Evolutionary conservation across 2,888 invertebrate species (phyloP).

Genomic region (Mellilla xanthometata): DNA sequence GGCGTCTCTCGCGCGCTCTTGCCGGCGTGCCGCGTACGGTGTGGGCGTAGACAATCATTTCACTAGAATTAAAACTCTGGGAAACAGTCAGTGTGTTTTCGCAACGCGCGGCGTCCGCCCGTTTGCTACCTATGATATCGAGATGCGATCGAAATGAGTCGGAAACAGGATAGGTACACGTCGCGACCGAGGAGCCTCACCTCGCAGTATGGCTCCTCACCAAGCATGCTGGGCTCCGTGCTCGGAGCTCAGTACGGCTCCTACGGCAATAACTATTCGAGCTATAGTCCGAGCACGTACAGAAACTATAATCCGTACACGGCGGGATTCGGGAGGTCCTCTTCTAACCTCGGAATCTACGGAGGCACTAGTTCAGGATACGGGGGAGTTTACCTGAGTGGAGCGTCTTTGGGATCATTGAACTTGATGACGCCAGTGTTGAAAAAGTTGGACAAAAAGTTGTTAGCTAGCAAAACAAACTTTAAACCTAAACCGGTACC

Average conservation of each 20-base stretch:
- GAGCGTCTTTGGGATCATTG: slow-evolving; percentile 80
- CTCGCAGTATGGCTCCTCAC: slow-evolving; percentile 70
- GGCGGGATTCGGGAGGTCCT: slow-evolving; percentile 63
- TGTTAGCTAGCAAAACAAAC: slow-evolving; percentile 75
- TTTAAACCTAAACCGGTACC: slow-evolving; percentile 73
- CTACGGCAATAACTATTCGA: slow-evolving; percentile 62
- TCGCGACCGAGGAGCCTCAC: slow-evolving; percentile 71
- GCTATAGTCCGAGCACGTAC: slow-evolving; percentile 62
- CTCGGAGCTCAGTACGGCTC: slow-evolving; percentile 65
- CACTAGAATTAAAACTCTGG: slow-evolving; percentile 62
- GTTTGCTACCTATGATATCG: slow-evolving; percentile 38
- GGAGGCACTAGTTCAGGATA: slow-evolving; percentile 86
- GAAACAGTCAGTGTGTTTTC: slow-evolving; percentile 69
- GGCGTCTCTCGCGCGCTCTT: slow-evolving; percentile 53
- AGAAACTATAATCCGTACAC: slow-evolving; percentile 75
- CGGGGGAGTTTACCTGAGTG: slow-evolving; percentile 86
- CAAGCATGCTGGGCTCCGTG: slow-evolving; percentile 69
- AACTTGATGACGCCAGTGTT: slow-evolving; percentile 82
- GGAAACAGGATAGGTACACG: slow-evolving; percentile 69
- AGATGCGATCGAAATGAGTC: slow-evolving; percentile 67
- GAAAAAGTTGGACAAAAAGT: slow-evolving; percentile 74
- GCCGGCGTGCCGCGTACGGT: slow-evolving; percentile 45
- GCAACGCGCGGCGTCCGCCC: slow-evolving; percentile 57
- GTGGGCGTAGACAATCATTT: slow-evolving; percentile 71
- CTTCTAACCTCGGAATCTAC: slow-evolving; percentile 76